phyloP scores from a whole-genome alignment of 2,888 invertebrate genomes.

The Bhutanitis thaidina region DNA sequence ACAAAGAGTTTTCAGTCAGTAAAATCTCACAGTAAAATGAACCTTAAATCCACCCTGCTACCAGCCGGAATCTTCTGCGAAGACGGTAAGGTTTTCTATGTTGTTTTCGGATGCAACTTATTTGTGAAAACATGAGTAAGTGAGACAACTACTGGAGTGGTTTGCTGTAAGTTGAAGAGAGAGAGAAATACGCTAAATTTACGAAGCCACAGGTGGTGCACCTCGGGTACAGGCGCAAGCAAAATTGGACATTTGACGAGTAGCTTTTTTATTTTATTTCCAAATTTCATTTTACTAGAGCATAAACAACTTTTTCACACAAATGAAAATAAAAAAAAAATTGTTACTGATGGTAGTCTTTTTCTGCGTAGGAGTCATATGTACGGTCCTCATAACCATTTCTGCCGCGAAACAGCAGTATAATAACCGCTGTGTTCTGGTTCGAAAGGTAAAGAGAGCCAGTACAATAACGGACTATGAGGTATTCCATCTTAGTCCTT shows the following conservation, averaged over 20 bases:
- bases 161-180: slow-evolving; percentile 36
- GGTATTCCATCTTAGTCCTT: too few relatives aligned
- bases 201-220: slow-evolving; percentile 78
- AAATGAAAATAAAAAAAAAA: too few relatives aligned
- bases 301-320: too few relatives aligned
- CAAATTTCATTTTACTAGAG: too few relatives aligned
- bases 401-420: too few relatives aligned
- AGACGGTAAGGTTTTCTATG: slow-evolving; percentile 60
- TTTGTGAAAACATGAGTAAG: slow-evolving; percentile 74
- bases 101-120: slow-evolving; percentile 79
- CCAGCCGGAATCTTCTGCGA: slow-evolving; percentile 34
- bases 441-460: too few relatives aligned
- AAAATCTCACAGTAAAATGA: slow-evolving; percentile 29
- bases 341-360: too few relatives aligned
- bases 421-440: too few relatives aligned
- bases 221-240: slow-evolving; percentile 63
- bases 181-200: slow-evolving; percentile 72
- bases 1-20: slow-evolving; percentile 54
- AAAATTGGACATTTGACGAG: slow-evolving; percentile 29
- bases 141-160: slow-evolving; percentile 39
- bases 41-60: slow-evolving; percentile 31
- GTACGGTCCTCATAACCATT: too few relatives aligned
- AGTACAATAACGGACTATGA: too few relatives aligned
- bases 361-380: too few relatives aligned
- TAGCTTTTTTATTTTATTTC: neutral